These are phyloP conservation scores for Prionailurus viverrinus DNA, from an alignment of 2,113 vertebrate species.

Conservation along the genomic window DNA sequence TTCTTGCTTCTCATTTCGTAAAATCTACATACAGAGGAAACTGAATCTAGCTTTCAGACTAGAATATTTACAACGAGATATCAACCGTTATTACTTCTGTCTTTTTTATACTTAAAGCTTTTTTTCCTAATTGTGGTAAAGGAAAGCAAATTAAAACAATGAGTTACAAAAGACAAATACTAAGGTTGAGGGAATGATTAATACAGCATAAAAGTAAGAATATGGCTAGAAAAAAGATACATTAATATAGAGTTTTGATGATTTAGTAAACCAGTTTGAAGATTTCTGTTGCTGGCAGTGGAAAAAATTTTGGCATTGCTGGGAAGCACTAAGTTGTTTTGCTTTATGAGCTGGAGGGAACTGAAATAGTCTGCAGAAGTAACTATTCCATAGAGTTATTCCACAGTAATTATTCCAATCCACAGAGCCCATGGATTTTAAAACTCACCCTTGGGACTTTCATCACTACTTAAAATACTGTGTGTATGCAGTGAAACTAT, in stretches of 20 bases:
- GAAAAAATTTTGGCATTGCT: slow-evolving; percentile 80
- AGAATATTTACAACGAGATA: background rate
- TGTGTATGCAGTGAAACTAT: background rate
- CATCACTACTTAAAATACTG: slow-evolving; percentile 70
- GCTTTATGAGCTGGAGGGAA: slow-evolving; percentile 70
- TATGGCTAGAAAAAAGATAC: background rate
- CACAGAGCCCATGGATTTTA: slow-evolving; percentile 59
- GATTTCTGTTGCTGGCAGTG: slow-evolving; percentile 65
- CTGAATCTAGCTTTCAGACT: background rate
- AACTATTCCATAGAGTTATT: slow-evolving; percentile 70
- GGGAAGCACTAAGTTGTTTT: slow-evolving; percentile 70
- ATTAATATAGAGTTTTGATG: background rate
- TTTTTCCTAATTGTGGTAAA: background rate
- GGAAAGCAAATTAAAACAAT: background rate
- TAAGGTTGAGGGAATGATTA: background rate
- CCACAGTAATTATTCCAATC: background rate
- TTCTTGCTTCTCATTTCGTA: background rate
- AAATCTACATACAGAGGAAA: background rate
- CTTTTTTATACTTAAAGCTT: background rate
- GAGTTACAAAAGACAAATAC: background rate
- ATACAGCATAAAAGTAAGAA: slow-evolving; percentile 40
- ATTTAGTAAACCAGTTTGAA: slow-evolving; percentile 59
- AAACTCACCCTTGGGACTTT: slow-evolving; percentile 73
- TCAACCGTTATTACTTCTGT: background rate
- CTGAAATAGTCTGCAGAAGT: slow-evolving; percentile 60